Conservation (phyloP, 1,140 invertebrate genomes). For the Anoplolepis gracilipes region DNA sequence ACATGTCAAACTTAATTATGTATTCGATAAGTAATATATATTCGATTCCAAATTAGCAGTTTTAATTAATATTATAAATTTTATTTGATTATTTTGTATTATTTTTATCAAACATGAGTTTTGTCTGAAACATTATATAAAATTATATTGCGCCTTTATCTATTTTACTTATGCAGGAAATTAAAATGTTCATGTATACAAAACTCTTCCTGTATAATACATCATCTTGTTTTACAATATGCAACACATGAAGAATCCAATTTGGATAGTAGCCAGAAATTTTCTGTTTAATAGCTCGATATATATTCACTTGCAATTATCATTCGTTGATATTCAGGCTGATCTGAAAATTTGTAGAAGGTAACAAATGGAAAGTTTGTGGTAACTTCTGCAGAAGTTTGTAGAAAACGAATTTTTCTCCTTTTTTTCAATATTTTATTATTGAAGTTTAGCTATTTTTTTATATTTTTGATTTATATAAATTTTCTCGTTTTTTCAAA, state of each 20-base stretch:
- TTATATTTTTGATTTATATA: neutral
- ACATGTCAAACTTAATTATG: neutral
- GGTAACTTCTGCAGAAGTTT: constrained; percentile 22
- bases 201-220: neutral
- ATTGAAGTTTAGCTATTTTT: neutral
- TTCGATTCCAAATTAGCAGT: too few species aligned
- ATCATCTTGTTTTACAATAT: constrained; percentile 31
- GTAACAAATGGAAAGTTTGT: constrained; percentile 15
- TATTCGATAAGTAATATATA: neutral
- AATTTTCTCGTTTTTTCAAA: neutral
- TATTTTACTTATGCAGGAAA: neutral
- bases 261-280: constrained; percentile 50
- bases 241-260: constrained; percentile 44
- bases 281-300: constrained; percentile 31
- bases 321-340: constrained; percentile 50
- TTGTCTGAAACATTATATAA: neutral
- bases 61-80: neutral
- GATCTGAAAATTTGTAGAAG: constrained; percentile 36
- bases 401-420: neutral
- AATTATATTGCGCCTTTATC: neutral
- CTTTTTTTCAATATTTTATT: neutral
- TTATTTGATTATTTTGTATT: neutral
- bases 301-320: constrained; percentile 44
- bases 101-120: neutral
- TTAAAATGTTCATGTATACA: neutral